Base-by-base conservation (phyloP, 1,140 invertebrate species). In the Mamestra configurata region DNA sequence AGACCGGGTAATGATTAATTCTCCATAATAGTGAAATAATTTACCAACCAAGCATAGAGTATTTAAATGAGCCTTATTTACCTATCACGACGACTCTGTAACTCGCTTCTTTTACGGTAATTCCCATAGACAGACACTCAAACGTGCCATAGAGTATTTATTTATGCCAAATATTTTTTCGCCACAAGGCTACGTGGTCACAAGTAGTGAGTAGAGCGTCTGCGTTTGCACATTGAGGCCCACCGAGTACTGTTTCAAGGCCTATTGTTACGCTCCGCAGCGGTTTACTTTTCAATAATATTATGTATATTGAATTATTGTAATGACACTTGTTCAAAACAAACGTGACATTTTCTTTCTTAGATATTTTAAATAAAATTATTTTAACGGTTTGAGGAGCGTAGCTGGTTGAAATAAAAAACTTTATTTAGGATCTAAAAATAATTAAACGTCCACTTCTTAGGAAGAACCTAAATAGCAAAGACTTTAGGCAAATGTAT, bases 161-260 rank as follows among this genome's bases (percentile, higher is more conserved):
- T 66, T 66, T 40, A 40, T 20, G 61, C 61, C 61, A 66, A 66
- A 66, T 66, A 66, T 66, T 70, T 70, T 70, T 43, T 70, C 40
- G 66, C 15, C 13, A 27, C 64, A 59, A 35, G 57, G 59, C 18
- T 49, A 46, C 66, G 66, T 40, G 31, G 35, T 10, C n/a, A 5
- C 5, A 40, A 35, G 61, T 64, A 8, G 31, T 22, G 24, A n/a
- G 53, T 55, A 7, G 40, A 43, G 40, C 40, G 27, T 31, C 27
- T 64, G 59, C 35, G 61, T 40, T 31, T 15, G 68, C 46, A 22
- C 66, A n/a, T n/a, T 71, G 68, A 71, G 68, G 68, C 68, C 46
- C 68, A 71, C 68, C 20, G 46, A 27, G 24, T 13, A 22, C 46
- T 51, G 43, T 31, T 71, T 49, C 66, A 70, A 70, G 66, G 66